A percentile compares a stretch with the other conserved stretches of the same genome.
These are phyloP conservation scores for Polypterus senegalus DNA, from an alignment of 2,113 vertebrate species.

Conservation along the genomic window DNA sequence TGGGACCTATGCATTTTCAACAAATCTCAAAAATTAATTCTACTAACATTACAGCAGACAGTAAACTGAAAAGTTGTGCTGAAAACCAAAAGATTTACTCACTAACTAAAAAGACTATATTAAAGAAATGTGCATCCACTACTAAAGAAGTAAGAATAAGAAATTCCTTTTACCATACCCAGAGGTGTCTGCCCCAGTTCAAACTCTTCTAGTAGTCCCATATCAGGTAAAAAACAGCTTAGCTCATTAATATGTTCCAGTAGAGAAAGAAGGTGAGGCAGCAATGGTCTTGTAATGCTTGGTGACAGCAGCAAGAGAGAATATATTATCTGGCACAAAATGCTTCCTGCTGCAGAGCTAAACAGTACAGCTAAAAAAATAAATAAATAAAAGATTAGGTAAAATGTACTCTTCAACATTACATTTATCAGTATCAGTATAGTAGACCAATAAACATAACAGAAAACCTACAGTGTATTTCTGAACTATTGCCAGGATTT, in stretches of 20 bases:
- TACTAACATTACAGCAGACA: too few species aligned
- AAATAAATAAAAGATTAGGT: neutral
- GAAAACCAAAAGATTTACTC: too few species aligned
- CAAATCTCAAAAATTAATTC: too few species aligned
- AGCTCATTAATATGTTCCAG: slow-evolving; percentile 54
- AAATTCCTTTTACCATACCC: neutral
- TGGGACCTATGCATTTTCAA: neutral
- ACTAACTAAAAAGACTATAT: too few species aligned
- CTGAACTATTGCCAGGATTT: too few species aligned
- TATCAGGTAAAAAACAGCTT: slow-evolving; percentile 51
- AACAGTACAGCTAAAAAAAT: slow-evolving; percentile 46
- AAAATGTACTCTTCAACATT: neutral
- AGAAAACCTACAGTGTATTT: neutral
- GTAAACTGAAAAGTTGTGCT: too few species aligned
- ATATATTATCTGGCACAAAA: slow-evolving; percentile 59
- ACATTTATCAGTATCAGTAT: neutral
- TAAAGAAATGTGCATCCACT: neutral
- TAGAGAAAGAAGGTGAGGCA: slow-evolving; percentile 48
- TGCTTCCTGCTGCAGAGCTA: slow-evolving; percentile 52
- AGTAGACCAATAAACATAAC: neutral
- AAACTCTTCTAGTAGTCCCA: slow-evolving; percentile 39
- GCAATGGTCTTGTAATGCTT: slow-evolving; percentile 44
- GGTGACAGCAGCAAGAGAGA: slow-evolving; percentile 58
- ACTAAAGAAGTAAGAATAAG: neutral
- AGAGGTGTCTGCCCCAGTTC: slow-evolving; percentile 29